A percentile compares a stretch with the other conserved stretches of the same genome.
These are phyloP conservation scores for Platichthys flesus DNA, from an alignment of 2,113 vertebrate genomes.

Conservation along the genomic window DNA sequence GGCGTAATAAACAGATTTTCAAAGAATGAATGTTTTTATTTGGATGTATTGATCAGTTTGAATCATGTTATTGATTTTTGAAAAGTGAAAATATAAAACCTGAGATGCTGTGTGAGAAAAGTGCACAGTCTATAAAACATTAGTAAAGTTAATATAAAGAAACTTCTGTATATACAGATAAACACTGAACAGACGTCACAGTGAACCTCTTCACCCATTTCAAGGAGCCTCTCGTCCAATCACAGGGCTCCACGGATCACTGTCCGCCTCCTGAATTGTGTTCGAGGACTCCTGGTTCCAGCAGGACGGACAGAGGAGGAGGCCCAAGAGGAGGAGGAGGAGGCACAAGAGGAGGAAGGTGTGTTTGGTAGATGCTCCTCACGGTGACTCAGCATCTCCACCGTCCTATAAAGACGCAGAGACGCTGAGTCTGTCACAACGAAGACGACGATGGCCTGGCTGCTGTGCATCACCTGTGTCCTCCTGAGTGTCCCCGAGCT, in stretches of 20 bases:
- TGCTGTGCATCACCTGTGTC: constrained; percentile 43
- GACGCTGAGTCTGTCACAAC: constrained; percentile 11
- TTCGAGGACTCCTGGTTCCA: constrained; percentile 45
- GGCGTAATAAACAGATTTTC: constrained; percentile 34
- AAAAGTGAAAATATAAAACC: too few relatives aligned
- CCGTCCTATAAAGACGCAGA: constrained; percentile 45
- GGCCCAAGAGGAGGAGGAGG: constrained; percentile 3
- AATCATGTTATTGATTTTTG: too few relatives aligned
- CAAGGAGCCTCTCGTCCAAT: constrained; percentile 45
- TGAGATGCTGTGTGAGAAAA: too few relatives aligned
- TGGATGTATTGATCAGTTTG: too few relatives aligned
- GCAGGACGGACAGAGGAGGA: background rate
- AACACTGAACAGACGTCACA: constrained; percentile 8
- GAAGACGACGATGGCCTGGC: constrained; percentile 55
- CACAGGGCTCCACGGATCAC: constrained; percentile 12
- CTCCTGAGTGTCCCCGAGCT: constrained; percentile 37
- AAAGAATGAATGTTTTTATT: background rate
- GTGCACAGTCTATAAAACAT: too few relatives aligned
- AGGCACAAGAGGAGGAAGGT: constrained; percentile 24
- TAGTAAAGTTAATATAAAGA: too few relatives aligned
- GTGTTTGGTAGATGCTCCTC: background rate
- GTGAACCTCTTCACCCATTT: background rate
- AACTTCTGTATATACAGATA: too few relatives aligned
- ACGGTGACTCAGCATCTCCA: constrained; percentile 66
- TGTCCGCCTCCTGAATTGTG: background rate